phyloP scores from a whole-genome alignment of 2,797 vertebrate species.

The Pseudomugil tenellus region DNA sequence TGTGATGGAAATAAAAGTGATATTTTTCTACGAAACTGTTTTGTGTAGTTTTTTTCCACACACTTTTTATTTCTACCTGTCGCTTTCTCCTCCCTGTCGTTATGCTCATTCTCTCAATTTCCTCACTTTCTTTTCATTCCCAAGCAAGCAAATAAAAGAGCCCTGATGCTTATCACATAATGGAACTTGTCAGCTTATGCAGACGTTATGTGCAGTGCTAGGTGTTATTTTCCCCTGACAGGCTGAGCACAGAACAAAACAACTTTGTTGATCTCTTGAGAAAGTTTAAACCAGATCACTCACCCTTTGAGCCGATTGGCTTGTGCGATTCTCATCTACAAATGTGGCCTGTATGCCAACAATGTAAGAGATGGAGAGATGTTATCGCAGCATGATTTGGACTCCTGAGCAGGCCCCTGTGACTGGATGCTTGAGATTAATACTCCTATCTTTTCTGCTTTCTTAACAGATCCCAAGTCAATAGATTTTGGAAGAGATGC shows the following conservation, averaged over 20 bases:
- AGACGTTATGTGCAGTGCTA: slow-evolving; percentile 28
- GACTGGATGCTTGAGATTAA: slow-evolving; percentile 52
- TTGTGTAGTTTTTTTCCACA: slow-evolving; percentile 18
- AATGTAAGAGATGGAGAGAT: slow-evolving; percentile 22
- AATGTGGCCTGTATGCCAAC: slow-evolving; percentile 32
- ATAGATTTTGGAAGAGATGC: slow-evolving; percentile 81
- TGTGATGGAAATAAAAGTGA: slow-evolving; percentile 90
- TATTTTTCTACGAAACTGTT: slow-evolving; percentile 89
- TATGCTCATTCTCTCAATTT: slow-evolving; percentile 29
- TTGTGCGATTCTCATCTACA: slow-evolving; percentile 47
- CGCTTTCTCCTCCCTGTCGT: not conserved
- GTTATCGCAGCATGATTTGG: slow-evolving; percentile 30
- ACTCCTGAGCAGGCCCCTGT: slow-evolving; percentile 20
- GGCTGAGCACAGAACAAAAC: slow-evolving; percentile 14
- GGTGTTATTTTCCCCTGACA: slow-evolving; percentile 33
- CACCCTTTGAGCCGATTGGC: slow-evolving; percentile 16
- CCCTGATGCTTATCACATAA: slow-evolving; percentile 48
- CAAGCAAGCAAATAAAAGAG: slow-evolving; percentile 34
- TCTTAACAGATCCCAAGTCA: slow-evolving; percentile 75
- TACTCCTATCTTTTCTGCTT: slow-evolving; percentile 41
- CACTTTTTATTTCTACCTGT: not conserved
- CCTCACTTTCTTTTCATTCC: slow-evolving; percentile 44
- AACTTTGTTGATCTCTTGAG: slow-evolving; percentile 23
- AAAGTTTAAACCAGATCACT: slow-evolving; percentile 44
- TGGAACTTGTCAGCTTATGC: slow-evolving; percentile 35